Base-by-base conservation (phyloP, 2,888 invertebrate species). In the Chelonus formosanus region DNA sequence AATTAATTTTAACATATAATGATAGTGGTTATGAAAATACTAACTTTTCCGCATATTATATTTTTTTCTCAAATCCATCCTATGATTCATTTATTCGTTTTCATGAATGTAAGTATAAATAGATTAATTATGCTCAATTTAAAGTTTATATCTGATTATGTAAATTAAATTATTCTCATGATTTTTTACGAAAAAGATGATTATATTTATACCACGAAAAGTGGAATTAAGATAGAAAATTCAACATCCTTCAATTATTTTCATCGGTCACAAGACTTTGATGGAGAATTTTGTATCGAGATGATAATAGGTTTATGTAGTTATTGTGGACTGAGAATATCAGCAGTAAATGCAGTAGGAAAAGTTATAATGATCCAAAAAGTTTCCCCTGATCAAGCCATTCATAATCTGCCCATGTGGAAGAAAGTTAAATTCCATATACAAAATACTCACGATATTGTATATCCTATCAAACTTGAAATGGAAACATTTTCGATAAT, bases 251-350 rank as follows among this genome's bases (percentile, higher is more conserved):
- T 20, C 55, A 57, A 34, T 8, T 54, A 20, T 20, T 20, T 20
- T 20, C 2, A 20, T 20, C 2, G 20, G 3, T 47, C 59, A 3
- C 5, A 3, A 1, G 68, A 53, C 3, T 8, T 20, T 20, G 31
- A 47, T 36, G 6, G 31, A 32, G 48, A 60, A 10, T 6, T 77
- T 2, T 76, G 76, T 50, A 10, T 77, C 3, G 69, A 75, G 58
- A 67, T 78, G 63, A 34, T 70, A 0, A 58, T 78, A 7, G 74
- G 74, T 4, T 57, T 79, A 6, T 79, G 78, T 35, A 35, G 59
- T 6, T 50, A 70, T 4, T 79, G 78, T 36, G 5, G 62, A 3
- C 45, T 76, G 6, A 34, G 67, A 2, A 31, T 78, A 4, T n/a
- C 32, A 4, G 47, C 76, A 5, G 3, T 63, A 4, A 60, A 72